Conservation (phyloP, 2,888 invertebrate genomes). For the Drosophila recens region DNA sequence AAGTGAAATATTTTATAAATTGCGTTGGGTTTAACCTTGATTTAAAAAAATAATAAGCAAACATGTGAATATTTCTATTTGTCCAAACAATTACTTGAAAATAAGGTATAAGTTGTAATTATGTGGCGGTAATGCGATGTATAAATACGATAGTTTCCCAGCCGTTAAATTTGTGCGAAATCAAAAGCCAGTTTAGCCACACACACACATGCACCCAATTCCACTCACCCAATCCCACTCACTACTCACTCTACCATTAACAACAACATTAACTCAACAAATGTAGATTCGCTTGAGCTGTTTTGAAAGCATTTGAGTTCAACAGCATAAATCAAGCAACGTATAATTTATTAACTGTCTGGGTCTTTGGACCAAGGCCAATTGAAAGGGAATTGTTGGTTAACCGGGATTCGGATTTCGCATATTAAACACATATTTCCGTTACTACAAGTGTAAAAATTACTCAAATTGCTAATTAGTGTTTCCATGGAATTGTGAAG, state of each 20-base stretch:
- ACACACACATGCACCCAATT: not conserved
- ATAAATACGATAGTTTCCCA: not conserved
- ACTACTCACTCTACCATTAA: not conserved
- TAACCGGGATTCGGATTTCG: not conserved
- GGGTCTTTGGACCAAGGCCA: constrained; percentile 29
- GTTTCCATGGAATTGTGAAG: not conserved
- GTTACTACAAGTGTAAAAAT: not conserved
- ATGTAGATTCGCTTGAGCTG: constrained; percentile 38
- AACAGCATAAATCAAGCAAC: not conserved
- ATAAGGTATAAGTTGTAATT: not conserved
- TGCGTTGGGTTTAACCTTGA: not conserved
- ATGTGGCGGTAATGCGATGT: not conserved
- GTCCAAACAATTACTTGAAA: too few relatives aligned
- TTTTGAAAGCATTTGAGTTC: constrained; percentile 30
- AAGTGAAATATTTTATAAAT: not conserved
- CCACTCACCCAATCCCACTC: not conserved
- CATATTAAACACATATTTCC: not conserved
- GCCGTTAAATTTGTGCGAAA: constrained; percentile 13
- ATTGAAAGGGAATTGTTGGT: constrained; percentile 9
- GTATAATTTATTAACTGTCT: not conserved
- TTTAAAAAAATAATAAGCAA: not conserved
- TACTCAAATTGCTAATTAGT: not conserved
- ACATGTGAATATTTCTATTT: too few relatives aligned
- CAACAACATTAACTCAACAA: not conserved
- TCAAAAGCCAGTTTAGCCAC: constrained; percentile 34